Base-by-base conservation (phyloP, 2,888 invertebrate genomes). In the Halictus ligatus region DNA sequence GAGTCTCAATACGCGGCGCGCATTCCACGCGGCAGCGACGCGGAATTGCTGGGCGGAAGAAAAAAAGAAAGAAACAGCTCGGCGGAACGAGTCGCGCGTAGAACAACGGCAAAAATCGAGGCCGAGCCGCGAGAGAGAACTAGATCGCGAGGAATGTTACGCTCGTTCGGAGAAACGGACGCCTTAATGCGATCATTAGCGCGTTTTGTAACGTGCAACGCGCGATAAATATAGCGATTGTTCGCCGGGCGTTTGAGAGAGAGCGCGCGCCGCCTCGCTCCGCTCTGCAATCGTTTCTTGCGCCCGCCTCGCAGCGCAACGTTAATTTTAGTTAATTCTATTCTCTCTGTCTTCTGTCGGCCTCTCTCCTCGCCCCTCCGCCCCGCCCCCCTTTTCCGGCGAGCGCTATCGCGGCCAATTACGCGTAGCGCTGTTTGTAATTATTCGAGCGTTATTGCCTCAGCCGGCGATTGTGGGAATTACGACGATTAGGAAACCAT, bases 151-250 rank as follows among this genome's bases (percentile, higher is more conserved):
- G 60, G 60, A 67, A 77, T 25, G 77, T 75, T 80, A 77, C 82
- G 79, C 67, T 12, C 60, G 76, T 82, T 87, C 83, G 74, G 40
- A 72, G 83, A 86, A 86, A 58, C 81, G 48, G n/a, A 40, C 15
- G 21, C 18, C 43, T 86, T 73, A 81, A 75, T 64, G 78, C 58
- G 78, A 81, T 81, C 76, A 75, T 85, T 86, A 85, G 80, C 80
- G 77, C 77, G 76, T 78, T 86, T 85, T 67, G 85, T 75, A 75
- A 81, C 71, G 54, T 60, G 73, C 50, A 35, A 46, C 77, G 72
- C 67, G 78, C 67, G 50, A 86, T 86, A 86, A 86, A 86, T 78
- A 67, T 72, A 75, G 78, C 60, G 58, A 81, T 85, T 76, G 77
- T 77, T 78, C 77, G 75, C 48, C 2, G 74, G n/a, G n/a, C 25